Base-by-base conservation (phyloP, 2,888 invertebrate species). In the Villa cingulata region DNA sequence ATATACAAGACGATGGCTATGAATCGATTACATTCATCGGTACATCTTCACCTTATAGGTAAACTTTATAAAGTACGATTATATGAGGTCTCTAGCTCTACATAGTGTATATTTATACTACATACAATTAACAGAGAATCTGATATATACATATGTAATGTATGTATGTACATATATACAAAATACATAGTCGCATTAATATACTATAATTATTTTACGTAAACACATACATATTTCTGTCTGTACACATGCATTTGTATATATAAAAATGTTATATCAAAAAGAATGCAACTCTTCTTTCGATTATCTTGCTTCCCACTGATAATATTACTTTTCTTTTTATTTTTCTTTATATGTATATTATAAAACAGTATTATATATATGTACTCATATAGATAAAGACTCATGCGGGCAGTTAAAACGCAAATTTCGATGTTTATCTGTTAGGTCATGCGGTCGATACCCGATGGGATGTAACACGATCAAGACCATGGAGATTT, bases 391-490 rank as follows among this genome's bases (percentile, higher is more conserved):
- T n/a, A n/a, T n/a, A n/a, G n/a, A n/a, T 43, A 46, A 16, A 20
- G 40, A 39, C 41, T 41, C 45, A 45, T 45, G 45, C 45, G 45
- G 45, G 45, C 51, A 48, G 45, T 49, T 51, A 51, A 51, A 49
- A 48, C 47, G 45, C 46, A 51, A 51, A 49, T 48, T 46, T 48
- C 42, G 49, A 49, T 52, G 44, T 43, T 51, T 48, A 49, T 52
- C 49, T 49, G 18, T 41, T 41, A 48, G 50, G 50, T 52, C 52
- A 52, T 50, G 48, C 50, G 48, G 50, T 52, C 50, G 52, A 52
- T 47, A 50, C 52, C 45, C 52, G 44, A 52, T 52, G 47, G 52
- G 52, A 48, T 46, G 50, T 48, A 48, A 50, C 52, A 52, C 52
- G 52, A 52, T 50, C 41, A 32, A 7, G 7, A 4, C 23, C 4